Percentiles rank a stretch among this genome's conserved stretches.
phyloP scores from a whole-genome alignment of 2,888 invertebrate species.

The Metacarcinus magister region DNA sequence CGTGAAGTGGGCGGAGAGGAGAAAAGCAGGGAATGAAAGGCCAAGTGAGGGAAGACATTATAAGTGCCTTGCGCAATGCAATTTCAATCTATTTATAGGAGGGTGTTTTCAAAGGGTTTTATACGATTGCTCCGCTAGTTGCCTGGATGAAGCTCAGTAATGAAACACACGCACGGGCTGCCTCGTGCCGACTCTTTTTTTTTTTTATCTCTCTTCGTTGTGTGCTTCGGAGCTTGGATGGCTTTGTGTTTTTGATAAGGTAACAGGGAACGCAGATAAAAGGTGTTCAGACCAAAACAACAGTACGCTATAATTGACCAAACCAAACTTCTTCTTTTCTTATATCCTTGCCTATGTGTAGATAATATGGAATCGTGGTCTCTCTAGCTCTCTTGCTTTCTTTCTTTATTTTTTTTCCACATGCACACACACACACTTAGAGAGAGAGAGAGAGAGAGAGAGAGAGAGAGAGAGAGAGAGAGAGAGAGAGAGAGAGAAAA shows the following conservation, averaged over 20 bases:
- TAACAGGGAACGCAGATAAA: neutral
- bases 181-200: neutral
- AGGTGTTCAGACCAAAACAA: neutral
- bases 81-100: conserved; percentile 63
- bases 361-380: neutral
- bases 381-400: neutral
- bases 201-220: neutral
- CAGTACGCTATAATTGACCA: neutral
- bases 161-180: conserved; percentile 2
- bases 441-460: neutral
- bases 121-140: neutral
- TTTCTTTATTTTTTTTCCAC: neutral
- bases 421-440: neutral
- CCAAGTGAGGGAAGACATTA: conserved; percentile 55
- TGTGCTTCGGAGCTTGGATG: neutral
- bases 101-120: neutral
- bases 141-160: neutral
- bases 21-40: conserved; percentile 51
- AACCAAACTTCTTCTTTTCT: neutral
- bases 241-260: neutral
- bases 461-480: conserved; percentile 2
- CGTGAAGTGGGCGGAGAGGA: conserved; percentile 61
- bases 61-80: conserved; percentile 44
- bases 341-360: neutral
- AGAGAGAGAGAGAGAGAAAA: neutral